Conservation (phyloP, 2,113 vertebrate genomes). For the Australoheros scitulus region DNA sequence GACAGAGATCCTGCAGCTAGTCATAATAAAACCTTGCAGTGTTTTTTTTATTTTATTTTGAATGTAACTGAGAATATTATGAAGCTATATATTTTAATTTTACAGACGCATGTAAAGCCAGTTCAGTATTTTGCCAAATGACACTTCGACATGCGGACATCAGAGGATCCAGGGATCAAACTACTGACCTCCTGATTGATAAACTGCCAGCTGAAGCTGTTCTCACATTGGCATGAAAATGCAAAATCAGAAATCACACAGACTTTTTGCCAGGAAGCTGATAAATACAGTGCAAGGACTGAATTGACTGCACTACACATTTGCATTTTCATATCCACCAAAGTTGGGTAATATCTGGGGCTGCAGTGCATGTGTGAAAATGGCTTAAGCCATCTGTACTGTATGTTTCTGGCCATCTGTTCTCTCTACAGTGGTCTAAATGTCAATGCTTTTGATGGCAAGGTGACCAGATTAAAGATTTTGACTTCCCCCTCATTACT, state of each 20-base stretch:
- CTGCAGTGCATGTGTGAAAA: conserved; percentile 8
- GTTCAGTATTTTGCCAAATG: neutral
- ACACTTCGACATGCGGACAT: neutral
- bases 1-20: conserved; percentile 3
- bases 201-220: neutral
- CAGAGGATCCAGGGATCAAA: neutral
- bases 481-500: conserved; percentile 1
- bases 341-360: neutral
- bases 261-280: neutral
- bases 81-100: conserved; percentile 1
- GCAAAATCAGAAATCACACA: neutral
- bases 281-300: neutral
- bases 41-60: neutral
- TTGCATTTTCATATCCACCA: neutral
- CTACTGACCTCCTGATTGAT: neutral
- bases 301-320: neutral
- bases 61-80: conserved; percentile 20
- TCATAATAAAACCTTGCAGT: neutral
- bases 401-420: conserved; percentile 49
- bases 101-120: neutral
- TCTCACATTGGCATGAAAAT: neutral
- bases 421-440: conserved; percentile 31
- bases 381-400: conserved; percentile 25
- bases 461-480: conserved; percentile 45
- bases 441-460: conserved; percentile 19